Conservation (phyloP, 2,888 invertebrate species). For the Rotaria magnacalcarata region DNA sequence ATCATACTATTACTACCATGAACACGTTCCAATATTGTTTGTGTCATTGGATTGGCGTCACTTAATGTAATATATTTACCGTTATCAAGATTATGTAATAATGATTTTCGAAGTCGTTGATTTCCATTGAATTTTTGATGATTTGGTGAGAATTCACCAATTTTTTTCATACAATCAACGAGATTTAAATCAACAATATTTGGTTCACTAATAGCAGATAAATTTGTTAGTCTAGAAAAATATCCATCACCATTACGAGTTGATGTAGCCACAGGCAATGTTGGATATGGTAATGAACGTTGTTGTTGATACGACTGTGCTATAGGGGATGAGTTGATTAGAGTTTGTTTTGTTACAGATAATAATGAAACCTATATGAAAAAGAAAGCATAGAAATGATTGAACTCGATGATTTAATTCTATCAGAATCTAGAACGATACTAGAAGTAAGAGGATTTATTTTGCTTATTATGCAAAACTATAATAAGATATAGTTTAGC, state of each 20-base stretch:
- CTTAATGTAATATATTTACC: neutral
- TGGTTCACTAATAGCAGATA: constrained; percentile 10
- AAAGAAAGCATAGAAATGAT: no score
- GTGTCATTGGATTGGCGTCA: constrained; percentile 31
- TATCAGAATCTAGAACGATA: no score
- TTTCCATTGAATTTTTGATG: neutral
- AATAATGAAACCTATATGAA: neutral
- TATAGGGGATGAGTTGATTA: neutral
- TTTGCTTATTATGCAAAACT: no score
- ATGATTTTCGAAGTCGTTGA: neutral
- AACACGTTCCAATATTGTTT: neutral
- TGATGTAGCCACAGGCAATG: neutral
- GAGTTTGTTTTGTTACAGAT: neutral
- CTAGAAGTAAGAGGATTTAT: no score
- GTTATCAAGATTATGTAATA: neutral
- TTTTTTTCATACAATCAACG: neutral
- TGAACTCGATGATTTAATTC: no score
- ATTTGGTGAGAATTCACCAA: neutral
- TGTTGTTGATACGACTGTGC: neutral
- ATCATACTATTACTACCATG: neutral
- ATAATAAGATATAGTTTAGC: no score
- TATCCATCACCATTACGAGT: neutral
- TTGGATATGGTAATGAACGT: constrained; percentile 21
- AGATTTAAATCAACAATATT: neutral
- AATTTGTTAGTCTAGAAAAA: neutral